Evolutionary conservation across 2,888 invertebrate genomes (phyloP).

Genomic region (Mechanitis messenoides): DNA sequence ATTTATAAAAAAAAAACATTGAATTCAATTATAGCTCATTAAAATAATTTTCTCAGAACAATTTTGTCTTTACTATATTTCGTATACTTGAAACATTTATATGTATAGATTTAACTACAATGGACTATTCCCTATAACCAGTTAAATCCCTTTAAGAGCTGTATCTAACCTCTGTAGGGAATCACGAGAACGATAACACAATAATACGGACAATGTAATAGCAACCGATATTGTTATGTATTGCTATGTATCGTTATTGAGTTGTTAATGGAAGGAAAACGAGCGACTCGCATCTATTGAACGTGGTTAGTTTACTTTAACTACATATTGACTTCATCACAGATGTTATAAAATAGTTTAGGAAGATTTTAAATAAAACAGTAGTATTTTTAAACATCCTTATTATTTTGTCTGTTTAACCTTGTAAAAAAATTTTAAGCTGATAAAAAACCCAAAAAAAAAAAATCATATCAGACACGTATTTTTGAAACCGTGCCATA

Average conservation of each 20-base stretch:
- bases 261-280: constrained; percentile 7
- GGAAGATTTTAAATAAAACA: no score
- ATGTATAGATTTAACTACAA: not conserved
- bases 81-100: not conserved
- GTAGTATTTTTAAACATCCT: no score
- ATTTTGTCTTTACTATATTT: not conserved
- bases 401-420: no score
- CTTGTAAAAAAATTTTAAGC: no score
- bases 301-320: not conserved
- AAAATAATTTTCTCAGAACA: no score
- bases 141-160: constrained; percentile 5
- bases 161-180: constrained; percentile 6
- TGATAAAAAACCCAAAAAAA: no score
- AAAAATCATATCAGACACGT: no score
- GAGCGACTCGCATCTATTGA: not conserved
- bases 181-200: constrained; percentile 6
- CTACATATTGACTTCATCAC: not conserved
- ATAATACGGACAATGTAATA: constrained; percentile 6
- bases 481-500: no score
- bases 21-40: no score
- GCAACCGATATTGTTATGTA: constrained; percentile 7
- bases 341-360: no score
- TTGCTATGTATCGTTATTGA: constrained; percentile 8
- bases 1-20: no score
- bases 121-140: constrained; percentile 1